These are phyloP conservation scores for Drosophila longiperda DNA, from an alignment of 2,888 invertebrate genomes.

Conservation along the genomic window DNA sequence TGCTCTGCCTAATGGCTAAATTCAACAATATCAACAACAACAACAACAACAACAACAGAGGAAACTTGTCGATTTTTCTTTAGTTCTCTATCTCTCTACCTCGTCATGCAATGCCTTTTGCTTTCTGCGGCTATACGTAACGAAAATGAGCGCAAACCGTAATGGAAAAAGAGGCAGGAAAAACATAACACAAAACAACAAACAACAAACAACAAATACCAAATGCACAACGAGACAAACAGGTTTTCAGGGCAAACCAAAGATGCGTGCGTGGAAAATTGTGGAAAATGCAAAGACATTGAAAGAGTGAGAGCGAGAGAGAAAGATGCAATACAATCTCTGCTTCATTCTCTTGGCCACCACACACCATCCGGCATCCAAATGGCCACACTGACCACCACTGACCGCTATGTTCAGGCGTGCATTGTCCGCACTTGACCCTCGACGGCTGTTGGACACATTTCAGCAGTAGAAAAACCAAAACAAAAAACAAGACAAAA, in stretches of 20 bases:
- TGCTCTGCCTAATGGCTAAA: constrained; percentile 61
- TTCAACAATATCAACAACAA: constrained; percentile 43
- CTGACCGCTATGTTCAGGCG: constrained; percentile 26
- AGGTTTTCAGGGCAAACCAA: constrained; percentile 61
- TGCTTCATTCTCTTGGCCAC: constrained; percentile 19
- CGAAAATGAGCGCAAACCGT: constrained; percentile 73
- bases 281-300: constrained; percentile 61
- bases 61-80: constrained; percentile 45
- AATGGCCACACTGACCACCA: constrained; percentile 14
- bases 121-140: constrained; percentile 74
- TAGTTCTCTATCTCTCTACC: constrained; percentile 23
- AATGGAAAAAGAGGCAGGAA: constrained; percentile 65
- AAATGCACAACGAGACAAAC: constrained; percentile 53
- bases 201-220: constrained; percentile 24
- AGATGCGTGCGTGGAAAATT: constrained; percentile 59
- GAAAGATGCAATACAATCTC: constrained; percentile 1
- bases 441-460: constrained; percentile 61
- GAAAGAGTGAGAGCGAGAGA: constrained; percentile 8
- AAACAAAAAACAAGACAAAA: constrained; percentile 13
- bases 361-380: constrained; percentile 12
- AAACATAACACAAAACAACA: constrained; percentile 48
- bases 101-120: constrained; percentile 66
- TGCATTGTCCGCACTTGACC: constrained; percentile 69
- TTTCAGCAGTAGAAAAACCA: constrained; percentile 33
- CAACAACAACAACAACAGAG: constrained; percentile 49